Conservation (phyloP, 2,113 vertebrate genomes). For the Formicarius rufipectus region DNA sequence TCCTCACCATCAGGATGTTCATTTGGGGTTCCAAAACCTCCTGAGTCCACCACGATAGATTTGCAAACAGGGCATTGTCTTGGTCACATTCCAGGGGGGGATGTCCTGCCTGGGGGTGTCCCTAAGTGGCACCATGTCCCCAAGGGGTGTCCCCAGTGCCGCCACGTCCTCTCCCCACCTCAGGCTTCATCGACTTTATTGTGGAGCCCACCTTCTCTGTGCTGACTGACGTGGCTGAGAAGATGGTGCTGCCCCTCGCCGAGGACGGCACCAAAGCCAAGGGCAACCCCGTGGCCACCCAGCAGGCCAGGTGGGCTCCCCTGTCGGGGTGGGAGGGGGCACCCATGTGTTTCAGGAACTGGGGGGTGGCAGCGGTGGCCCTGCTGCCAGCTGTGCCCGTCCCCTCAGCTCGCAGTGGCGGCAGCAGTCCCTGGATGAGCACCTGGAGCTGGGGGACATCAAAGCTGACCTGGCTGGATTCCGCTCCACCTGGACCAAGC, state of each 20-base stretch:
- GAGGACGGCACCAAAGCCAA: slow-evolving; percentile 85
- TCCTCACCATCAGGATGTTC: too few species aligned
- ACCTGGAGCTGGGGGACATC: slow-evolving; percentile 85
- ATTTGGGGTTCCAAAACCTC: too few species aligned
- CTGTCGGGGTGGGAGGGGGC: not conserved
- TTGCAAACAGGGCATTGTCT: not conserved
- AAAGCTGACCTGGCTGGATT: slow-evolving; percentile 88
- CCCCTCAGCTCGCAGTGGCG: slow-evolving; percentile 83
- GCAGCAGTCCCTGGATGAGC: slow-evolving; percentile 86
- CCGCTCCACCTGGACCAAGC: slow-evolving; percentile 87
- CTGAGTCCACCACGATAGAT: too few species aligned
- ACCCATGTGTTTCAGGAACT: not conserved
- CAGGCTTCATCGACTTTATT: slow-evolving; percentile 96
- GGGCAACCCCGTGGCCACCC: not conserved
- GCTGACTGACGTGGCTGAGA: slow-evolving; percentile 91
- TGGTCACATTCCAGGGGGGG: not conserved
- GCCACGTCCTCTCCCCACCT: not conserved
- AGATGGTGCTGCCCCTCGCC: slow-evolving; percentile 84
- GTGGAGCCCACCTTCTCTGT: slow-evolving; percentile 94
- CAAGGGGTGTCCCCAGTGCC: not conserved
- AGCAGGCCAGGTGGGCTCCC: slow-evolving; percentile 27
- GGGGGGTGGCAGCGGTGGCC: not conserved
- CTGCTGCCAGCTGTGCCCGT: not conserved
- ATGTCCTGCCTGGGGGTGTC: not conserved
- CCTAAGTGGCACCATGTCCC: fast-evolving